Percentiles rank a stretch among this genome's conserved stretches.
These are phyloP conservation scores for Calypte anna DNA, from an alignment of 2,113 vertebrate genomes.

Conservation along the genomic window DNA sequence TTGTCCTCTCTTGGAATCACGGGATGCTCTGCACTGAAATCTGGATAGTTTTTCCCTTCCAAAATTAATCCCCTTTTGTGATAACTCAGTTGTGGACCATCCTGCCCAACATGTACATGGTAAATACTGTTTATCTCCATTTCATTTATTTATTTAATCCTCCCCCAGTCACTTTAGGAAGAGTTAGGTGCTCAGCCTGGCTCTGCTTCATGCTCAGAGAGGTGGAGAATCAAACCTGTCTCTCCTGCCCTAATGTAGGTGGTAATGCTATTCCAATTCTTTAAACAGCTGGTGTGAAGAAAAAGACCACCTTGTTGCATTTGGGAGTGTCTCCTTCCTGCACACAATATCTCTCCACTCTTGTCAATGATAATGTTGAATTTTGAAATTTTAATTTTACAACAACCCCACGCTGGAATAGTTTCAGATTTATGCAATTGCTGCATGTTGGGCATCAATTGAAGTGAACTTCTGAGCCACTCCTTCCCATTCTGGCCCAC, in stretches of 20 bases:
- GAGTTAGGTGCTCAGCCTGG: not conserved
- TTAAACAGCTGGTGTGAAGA: not conserved
- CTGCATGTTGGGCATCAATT: rapidly evolving
- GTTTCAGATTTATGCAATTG: not conserved
- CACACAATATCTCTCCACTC: not conserved
- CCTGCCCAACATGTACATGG: not conserved
- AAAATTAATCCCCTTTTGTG: not conserved
- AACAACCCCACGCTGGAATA: rapidly evolving
- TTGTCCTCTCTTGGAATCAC: not conserved
- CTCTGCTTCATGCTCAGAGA: not conserved
- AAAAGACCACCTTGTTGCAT: not conserved
- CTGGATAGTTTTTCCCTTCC: not conserved
- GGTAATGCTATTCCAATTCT: not conserved
- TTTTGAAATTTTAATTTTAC: not conserved
- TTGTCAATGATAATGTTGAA: not conserved
- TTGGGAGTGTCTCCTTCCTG: not conserved
- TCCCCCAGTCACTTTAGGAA: not conserved
- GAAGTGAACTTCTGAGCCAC: not conserved
- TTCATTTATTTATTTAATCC: not conserved
- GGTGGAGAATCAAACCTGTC: not conserved
- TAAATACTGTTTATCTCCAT: not conserved
- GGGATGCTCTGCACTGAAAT: not conserved
- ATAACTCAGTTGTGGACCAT: not conserved
- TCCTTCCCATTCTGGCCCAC: not conserved
- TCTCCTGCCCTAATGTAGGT: not conserved